Conservation (phyloP, 2,888 invertebrate species). For the Diadegma fenestrale region DNA sequence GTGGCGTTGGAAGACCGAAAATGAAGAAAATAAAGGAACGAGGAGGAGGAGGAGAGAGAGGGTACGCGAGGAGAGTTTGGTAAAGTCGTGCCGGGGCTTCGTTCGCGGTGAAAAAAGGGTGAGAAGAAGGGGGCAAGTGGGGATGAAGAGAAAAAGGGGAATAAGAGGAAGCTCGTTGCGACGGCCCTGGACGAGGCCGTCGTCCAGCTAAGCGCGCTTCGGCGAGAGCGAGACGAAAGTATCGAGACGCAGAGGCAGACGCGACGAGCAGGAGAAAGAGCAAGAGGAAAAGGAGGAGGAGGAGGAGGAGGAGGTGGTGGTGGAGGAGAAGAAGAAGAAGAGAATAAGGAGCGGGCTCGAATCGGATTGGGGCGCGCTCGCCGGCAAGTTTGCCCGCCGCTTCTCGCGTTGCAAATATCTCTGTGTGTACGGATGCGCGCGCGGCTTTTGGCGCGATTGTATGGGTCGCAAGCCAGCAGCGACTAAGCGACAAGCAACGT, state of each 20-base stretch:
- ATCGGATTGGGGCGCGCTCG: slow-evolving; percentile 81
- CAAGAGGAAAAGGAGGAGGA: slow-evolving; percentile 43
- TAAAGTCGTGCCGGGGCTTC: neutral
- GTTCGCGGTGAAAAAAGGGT: neutral
- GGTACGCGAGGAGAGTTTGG: no score
- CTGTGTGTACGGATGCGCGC: neutral
- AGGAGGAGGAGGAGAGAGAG: neutral
- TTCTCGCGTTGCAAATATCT: slow-evolving; percentile 33
- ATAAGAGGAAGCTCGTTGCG: slow-evolving; percentile 2
- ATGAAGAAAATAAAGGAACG: slow-evolving; percentile 19
- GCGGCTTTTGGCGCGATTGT: slow-evolving; percentile 16
- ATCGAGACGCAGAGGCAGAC: neutral
- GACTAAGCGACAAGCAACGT: neutral
- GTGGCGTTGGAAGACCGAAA: slow-evolving; percentile 1
- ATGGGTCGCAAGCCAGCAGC: neutral
- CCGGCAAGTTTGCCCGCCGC: slow-evolving; percentile 21
- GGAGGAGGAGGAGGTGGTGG: slow-evolving; percentile 44
- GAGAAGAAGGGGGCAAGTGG: neutral
- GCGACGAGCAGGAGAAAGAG: neutral
- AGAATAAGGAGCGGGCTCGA: slow-evolving; percentile 80
- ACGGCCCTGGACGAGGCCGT: neutral
- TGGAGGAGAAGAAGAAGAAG: slow-evolving; percentile 36
- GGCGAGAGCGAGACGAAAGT: neutral
- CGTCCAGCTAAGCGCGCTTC: neutral
- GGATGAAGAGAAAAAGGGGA: slow-evolving; percentile 3